Conservation (phyloP, 2,113 vertebrate genomes). For the Acanthochromis polyacanthus region DNA sequence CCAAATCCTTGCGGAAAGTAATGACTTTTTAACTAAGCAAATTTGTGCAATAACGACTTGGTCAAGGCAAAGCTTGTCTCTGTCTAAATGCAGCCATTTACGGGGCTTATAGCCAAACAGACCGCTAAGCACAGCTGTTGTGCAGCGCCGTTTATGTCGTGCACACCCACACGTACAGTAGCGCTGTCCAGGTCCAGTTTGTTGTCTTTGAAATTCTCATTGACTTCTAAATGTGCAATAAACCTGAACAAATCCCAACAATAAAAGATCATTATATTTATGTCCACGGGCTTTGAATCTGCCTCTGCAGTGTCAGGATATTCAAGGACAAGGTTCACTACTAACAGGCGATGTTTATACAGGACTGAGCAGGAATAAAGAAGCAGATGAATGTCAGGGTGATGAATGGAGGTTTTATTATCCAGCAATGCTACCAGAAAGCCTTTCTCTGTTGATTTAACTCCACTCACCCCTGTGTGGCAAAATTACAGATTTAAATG, state of each 20-base stretch:
- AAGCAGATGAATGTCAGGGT: not conserved
- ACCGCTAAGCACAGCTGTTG: slow-evolving; percentile 5
- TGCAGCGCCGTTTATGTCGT: not conserved
- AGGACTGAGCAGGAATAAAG: not conserved
- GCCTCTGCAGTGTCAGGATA: not conserved
- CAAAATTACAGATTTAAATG: too few species aligned
- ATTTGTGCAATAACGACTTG: slow-evolving; percentile 6
- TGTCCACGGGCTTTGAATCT: not conserved
- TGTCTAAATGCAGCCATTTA: slow-evolving; percentile 6
- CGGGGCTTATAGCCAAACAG: not conserved
- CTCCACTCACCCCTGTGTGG: too few species aligned
- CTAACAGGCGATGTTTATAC: not conserved
- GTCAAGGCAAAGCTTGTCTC: not conserved
- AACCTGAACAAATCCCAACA: slow-evolving; percentile 3
- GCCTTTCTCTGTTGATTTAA: too few species aligned
- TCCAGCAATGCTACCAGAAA: too few species aligned
- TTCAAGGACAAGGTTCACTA: not conserved
- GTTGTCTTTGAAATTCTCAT: not conserved
- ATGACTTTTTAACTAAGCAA: slow-evolving; percentile 8
- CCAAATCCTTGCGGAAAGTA: slow-evolving; percentile 15
- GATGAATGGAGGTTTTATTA: not conserved
- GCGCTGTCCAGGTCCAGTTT: not conserved
- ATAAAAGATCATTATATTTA: not conserved
- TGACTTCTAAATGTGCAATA: slow-evolving; percentile 11
- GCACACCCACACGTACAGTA: not conserved